phyloP scores from a whole-genome alignment of 2,113 vertebrate species.

The Poicephalus gulielmi region DNA sequence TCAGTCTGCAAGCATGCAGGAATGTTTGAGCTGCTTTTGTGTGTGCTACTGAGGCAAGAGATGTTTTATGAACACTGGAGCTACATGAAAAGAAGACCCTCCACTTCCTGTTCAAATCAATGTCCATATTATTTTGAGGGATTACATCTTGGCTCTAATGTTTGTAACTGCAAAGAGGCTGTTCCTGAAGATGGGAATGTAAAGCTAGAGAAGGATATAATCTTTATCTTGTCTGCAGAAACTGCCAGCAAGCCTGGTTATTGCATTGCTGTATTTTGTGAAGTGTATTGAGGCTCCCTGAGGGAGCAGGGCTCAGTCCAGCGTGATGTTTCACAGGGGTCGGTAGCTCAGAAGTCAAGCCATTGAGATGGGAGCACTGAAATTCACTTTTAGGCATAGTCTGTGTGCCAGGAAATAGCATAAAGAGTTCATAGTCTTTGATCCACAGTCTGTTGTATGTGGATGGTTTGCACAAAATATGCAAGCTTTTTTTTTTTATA shows the following conservation, averaged over 20 bases:
- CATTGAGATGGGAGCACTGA: conserved; percentile 1
- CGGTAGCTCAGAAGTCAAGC: not conserved
- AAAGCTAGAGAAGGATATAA: not conserved
- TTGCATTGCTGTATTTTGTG: conserved; percentile 5
- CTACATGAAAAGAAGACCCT: not conserved
- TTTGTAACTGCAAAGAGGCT: not conserved
- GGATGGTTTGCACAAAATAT: not conserved
- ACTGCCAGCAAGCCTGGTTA: not conserved
- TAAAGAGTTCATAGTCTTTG: conserved; percentile 7
- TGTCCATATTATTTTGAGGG: not conserved
- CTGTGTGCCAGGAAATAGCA: not conserved
- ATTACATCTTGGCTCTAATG: not conserved
- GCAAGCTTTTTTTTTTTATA: not conserved
- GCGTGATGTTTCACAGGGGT: conserved; percentile 4
- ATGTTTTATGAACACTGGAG: not conserved
- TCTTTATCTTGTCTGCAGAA: conserved; percentile 2
- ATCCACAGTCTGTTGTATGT: not conserved
- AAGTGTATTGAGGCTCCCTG: not conserved
- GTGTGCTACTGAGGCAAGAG: not conserved
- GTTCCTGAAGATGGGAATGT: not conserved
- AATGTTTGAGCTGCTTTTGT: not conserved
- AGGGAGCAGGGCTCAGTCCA: not conserved
- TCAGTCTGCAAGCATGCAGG: not conserved
- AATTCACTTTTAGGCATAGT: not conserved
- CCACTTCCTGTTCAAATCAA: not conserved